Base-by-base conservation (phyloP, 2,888 invertebrate species). In the Hedychridium roseum region DNA sequence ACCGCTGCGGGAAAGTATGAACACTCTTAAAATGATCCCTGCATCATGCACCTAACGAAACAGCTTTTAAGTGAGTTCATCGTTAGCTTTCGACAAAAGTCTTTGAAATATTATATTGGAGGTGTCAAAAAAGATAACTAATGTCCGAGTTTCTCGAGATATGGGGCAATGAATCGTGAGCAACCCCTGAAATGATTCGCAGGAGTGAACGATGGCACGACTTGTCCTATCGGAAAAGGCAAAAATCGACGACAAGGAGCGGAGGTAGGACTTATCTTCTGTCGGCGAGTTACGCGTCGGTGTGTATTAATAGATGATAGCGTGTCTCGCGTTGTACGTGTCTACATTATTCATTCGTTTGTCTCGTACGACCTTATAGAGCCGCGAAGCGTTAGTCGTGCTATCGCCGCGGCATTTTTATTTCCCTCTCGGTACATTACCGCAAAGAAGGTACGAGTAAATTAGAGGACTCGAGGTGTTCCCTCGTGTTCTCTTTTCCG, bases 261-360 rank as follows among this genome's bases (percentile, higher is more conserved):
- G 18, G n/a, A 18, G 11, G 7, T 18, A n/a, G 18, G 18, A 11
- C 9, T n/a, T n/a, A 18, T 35, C 12, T 27, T 27, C 27, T 11
- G n/a, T 27, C 4, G 27, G 9, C 27, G 27, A 9, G 6, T 31
- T 15, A 15, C 7, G n/a, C 3, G 31, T 7, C 31, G 3, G 31
- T 4, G 31, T n/a, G 15, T n/a, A 27, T 42, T 38, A 46, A 30
- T 46, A 35, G 39, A 27, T 7, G 27, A 27, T 27, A 27, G 27
- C 12, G 27, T 12, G 27, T n/a, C n/a, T 3, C 27, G 3, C 27
- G 27, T 27, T 11, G 27, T 7, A 12, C n/a, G n/a, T 41, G 40
- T 43, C 41, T 51, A 47, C 52, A 54, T 54, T 52, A 54, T 47
- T 47, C 37, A 26, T 35, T 42, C 20, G 35, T 14, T 31, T 47